These are phyloP conservation scores for Rhagoletis pomonella DNA, from an alignment of 1,140 invertebrate species.

Conservation along the genomic window DNA sequence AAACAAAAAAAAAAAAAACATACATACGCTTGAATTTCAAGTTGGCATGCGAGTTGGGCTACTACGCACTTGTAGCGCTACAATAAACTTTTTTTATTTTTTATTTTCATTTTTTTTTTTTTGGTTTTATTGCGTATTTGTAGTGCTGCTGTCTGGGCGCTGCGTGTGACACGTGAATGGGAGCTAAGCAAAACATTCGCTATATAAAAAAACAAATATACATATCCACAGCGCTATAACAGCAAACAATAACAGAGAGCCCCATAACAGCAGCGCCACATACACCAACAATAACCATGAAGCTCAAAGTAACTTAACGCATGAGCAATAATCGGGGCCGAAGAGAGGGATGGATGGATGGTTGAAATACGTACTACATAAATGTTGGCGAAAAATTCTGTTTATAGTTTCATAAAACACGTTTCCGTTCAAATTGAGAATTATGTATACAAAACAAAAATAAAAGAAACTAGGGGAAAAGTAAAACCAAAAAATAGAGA, in stretches of 20 bases:
- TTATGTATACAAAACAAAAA: background rate
- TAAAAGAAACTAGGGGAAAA: background rate
- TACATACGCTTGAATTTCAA: background rate
- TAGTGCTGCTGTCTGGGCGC: slow-evolving; percentile 10
- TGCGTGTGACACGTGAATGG: slow-evolving; percentile 37
- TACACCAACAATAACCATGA: slow-evolving; percentile 15
- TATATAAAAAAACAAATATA: background rate
- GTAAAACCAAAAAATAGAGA: background rate
- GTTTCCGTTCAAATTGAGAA: background rate
- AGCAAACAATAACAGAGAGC: slow-evolving; percentile 29
- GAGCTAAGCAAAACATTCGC: background rate
- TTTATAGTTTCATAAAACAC: slow-evolving; percentile 13
- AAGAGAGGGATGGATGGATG: too few relatives aligned
- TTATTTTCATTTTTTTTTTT: background rate
- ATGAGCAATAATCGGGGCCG: background rate
- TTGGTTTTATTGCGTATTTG: background rate
- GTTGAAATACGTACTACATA: background rate
- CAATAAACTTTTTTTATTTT: background rate
- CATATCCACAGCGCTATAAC: background rate
- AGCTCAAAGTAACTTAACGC: background rate
- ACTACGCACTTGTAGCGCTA: slow-evolving; percentile 33
- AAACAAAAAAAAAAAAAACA: too few relatives aligned
- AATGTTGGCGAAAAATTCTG: background rate
- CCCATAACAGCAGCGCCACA: background rate
- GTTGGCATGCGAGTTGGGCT: background rate